Base-by-base conservation (phyloP, 2,113 vertebrate genomes). In the Alectura lathami region DNA sequence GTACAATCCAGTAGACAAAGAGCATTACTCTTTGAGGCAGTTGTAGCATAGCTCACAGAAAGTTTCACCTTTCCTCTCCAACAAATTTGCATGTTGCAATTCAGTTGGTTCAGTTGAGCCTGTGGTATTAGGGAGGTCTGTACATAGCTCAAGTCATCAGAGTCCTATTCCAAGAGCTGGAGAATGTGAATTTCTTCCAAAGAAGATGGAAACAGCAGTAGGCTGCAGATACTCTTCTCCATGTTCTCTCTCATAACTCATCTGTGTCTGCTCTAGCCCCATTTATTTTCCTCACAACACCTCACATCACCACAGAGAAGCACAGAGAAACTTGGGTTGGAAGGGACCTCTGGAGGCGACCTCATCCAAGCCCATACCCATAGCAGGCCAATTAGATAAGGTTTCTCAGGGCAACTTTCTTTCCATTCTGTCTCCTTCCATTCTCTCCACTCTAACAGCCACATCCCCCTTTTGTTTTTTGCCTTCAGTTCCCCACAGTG, bases 401-500 rank as follows among this genome's bases (percentile, higher is more conserved):
- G 5, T 74, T 83, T 86, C 47, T 78, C 72, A 56, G 68, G 50
- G 17, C 42, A 74, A 24, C 18, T 93, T 75, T 38, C 16, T 53
- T 73, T 79, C 10, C 16, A 40, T 36, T 83, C 36, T n/a, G 42
- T 93, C 84, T 91, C 76, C 43, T 95, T 90, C 89, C 81, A 92
- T 89, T 70, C 53, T 30, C 80, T 72, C 76, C 72, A 26, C 90
- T 88, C 67, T 54, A 66, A 68, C 34, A 72, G 91, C 94, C 88
- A 89, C 94, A 93, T 86, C 88, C 74, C 74, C 57, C 92, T 94
- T 72, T 73, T n/a, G n/a, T n/a, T 92, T 94, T 45, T 72, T 38
- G 83, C 60, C 88, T 91, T 75, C 77, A 36, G 92, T 76, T 93
- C 91, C 69, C 56, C 74, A 29, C 73, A 45, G 43, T 3, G 56